A percentile compares a stretch with the other conserved stretches of the same genome.
Conservation (phyloP, 2,888 invertebrate species). For the Chirona hameri region DNA sequence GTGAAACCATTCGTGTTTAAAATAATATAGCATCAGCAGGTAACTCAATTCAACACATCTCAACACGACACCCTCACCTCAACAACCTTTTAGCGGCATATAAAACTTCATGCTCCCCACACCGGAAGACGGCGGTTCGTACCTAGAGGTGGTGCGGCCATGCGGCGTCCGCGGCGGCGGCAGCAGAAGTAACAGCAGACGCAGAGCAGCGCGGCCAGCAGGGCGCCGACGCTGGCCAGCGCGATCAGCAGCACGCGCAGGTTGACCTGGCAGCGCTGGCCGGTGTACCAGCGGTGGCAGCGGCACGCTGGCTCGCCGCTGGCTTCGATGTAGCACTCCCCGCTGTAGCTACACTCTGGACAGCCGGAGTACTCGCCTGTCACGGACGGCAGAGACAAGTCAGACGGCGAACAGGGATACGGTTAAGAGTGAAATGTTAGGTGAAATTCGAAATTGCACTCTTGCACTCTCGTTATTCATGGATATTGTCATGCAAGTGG, state of each 20-base stretch:
- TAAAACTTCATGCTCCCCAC: neutral
- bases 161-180: slow-evolving; percentile 50
- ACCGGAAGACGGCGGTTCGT: slow-evolving; percentile 24
- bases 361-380: slow-evolving; percentile 73
- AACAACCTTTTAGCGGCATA: too few relatives aligned
- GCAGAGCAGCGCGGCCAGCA: slow-evolving; percentile 66
- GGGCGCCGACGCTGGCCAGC: slow-evolving; percentile 68
- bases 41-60: too few relatives aligned
- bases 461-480: too few relatives aligned
- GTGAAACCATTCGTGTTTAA: too few relatives aligned
- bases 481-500: too few relatives aligned
- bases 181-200: slow-evolving; percentile 71
- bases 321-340: slow-evolving; percentile 68
- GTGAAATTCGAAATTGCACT: too few relatives aligned
- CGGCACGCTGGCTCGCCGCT: slow-evolving; percentile 62
- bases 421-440: too few relatives aligned
- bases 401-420: too few relatives aligned
- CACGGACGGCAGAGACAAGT: neutral
- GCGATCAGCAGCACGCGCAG: slow-evolving; percentile 79
- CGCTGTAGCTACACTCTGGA: slow-evolving; percentile 78
- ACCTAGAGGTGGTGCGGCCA: slow-evolving; percentile 41
- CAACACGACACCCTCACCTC: too few relatives aligned
- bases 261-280: slow-evolving; percentile 81
- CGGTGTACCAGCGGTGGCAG: slow-evolving; percentile 89
- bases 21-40: too few relatives aligned